These are phyloP conservation scores for Thripadectes ignobilis DNA, from an alignment of 2,797 vertebrate species.

Conservation along the genomic window DNA sequence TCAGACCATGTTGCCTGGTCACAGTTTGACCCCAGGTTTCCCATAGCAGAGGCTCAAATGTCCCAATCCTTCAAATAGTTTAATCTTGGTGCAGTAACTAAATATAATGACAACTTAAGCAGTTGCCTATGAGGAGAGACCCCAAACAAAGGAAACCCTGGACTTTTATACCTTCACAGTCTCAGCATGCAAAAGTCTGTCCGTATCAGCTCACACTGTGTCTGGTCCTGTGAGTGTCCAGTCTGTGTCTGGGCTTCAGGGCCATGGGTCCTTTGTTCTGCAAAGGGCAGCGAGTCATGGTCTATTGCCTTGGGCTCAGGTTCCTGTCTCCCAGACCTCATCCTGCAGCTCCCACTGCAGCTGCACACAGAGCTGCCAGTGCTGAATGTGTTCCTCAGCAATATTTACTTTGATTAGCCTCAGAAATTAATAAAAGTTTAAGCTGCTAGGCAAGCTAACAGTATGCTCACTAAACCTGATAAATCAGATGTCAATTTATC, in stretches of 20 bases:
- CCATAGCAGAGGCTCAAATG: not conserved
- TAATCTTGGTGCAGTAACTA: not conserved
- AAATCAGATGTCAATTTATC: not conserved
- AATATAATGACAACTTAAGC: not conserved
- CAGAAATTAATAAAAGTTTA: not conserved
- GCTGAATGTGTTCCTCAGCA: not conserved
- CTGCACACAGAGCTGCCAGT: fast-evolving
- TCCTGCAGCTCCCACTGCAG: not conserved
- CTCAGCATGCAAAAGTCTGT: not conserved
- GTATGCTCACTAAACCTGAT: not conserved
- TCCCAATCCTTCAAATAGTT: not conserved
- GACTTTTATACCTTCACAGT: not conserved
- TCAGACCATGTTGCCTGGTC: not conserved
- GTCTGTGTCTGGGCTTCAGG: too few species aligned
- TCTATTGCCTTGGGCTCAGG: not conserved
- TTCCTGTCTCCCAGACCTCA: not conserved
- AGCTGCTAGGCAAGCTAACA: not conserved
- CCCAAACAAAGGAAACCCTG: not conserved
- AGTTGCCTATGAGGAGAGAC: not conserved
- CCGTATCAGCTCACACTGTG: fast-evolving
- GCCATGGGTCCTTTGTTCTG: not conserved
- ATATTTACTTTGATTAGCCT: not conserved
- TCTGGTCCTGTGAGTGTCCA: fast-evolving
- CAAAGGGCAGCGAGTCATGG: not conserved
- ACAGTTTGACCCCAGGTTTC: fast-evolving